These are phyloP conservation scores for Promerops cafer DNA, from an alignment of 2,113 vertebrate species.

Conservation along the genomic window DNA sequence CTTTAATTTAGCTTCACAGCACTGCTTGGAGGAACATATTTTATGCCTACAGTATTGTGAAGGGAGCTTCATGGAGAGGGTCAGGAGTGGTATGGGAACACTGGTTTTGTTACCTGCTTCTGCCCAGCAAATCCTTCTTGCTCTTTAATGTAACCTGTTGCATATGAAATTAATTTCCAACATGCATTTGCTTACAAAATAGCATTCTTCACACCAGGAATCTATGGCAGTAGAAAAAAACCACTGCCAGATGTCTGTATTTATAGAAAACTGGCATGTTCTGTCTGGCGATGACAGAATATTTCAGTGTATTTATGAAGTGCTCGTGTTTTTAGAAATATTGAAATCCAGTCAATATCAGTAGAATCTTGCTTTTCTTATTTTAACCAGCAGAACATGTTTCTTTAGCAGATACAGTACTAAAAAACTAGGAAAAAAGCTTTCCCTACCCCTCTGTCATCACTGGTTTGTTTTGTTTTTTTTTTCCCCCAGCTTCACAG, in stretches of 20 bases:
- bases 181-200: conserved; percentile 9
- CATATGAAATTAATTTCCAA: conserved; percentile 50
- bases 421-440: background rate
- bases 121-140: background rate
- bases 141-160: background rate
- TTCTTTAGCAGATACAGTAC: background rate
- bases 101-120: background rate
- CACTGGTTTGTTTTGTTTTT: background rate
- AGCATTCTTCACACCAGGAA: conserved; percentile 28
- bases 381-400: conserved; percentile 13
- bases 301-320: conserved; percentile 59
- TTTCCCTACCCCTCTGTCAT: background rate
- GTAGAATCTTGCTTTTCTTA: background rate
- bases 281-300: conserved; percentile 23
- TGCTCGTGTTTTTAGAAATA: conserved; percentile 28
- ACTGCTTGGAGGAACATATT: background rate
- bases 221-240: conserved; percentile 18
- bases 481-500: background rate
- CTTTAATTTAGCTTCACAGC: background rate
- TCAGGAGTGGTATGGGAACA: background rate
- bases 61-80: background rate
- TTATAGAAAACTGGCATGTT: conserved; percentile 9
- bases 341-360: conserved; percentile 29
- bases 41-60: background rate
- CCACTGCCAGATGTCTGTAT: conserved; percentile 30